Percentiles rank a stretch among this genome's conserved stretches.
Conservation (phyloP, 92 coral and sea anemone species). For the Siderastrea radians region DNA sequence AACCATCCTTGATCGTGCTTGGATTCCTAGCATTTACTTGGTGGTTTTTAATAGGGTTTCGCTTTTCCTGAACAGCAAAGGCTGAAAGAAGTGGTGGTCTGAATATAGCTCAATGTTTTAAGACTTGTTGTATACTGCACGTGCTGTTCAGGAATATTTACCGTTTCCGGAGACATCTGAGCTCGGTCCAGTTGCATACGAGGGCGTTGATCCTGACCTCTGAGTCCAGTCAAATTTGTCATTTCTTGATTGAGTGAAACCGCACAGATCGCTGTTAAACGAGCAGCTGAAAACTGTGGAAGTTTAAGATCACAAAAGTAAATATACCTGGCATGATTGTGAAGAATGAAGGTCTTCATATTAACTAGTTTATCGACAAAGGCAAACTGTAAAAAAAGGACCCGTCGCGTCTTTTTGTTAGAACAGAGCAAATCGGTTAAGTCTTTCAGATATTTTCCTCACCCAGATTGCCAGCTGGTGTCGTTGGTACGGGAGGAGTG, state of each 20-base stretch:
- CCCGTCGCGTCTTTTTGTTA: not conserved
- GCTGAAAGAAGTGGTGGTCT: no score
- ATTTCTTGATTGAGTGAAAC: conserved; percentile 45
- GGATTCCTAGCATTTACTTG: no score
- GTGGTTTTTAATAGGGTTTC: no score
- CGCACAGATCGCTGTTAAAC: conserved; percentile 38
- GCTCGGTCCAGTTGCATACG: conserved; percentile 51
- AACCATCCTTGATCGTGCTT: no score
- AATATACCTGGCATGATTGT: not conserved
- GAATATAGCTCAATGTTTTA: no score
- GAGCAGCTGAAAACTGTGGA: conserved; percentile 31
- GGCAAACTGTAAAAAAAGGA: not conserved
- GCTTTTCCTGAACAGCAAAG: no score
- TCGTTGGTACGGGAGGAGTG: conserved; percentile 20
- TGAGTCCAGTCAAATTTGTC: conserved; percentile 68
- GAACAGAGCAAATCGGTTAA: not conserved
- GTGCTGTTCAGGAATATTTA: not conserved
- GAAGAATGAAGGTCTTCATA: not conserved
- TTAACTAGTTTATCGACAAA: not conserved
- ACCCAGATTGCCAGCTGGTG: conserved; percentile 11
- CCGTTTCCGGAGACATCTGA: conserved; percentile 47
- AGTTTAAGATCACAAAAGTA: not conserved
- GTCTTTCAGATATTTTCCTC: not conserved
- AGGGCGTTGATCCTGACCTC: conserved; percentile 17
- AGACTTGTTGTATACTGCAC: not conserved